Percentiles rank a stretch among this genome's conserved stretches.
These are phyloP conservation scores for Hyposoter dolosus DNA, from an alignment of 2,888 invertebrate genomes.

Conservation along the genomic window DNA sequence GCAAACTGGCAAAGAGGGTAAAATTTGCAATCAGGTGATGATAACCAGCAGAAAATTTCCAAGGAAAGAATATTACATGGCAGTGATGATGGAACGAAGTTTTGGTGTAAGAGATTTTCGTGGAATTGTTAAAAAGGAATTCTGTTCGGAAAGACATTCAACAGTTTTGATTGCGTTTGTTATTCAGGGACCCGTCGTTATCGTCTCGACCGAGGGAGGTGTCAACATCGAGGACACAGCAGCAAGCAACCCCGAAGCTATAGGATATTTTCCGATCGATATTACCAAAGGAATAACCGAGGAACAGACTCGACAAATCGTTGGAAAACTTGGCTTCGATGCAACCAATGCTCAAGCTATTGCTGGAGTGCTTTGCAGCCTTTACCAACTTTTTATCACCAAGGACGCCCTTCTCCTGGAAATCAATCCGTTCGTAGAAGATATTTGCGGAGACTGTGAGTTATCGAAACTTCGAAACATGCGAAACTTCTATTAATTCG, in stretches of 20 bases:
- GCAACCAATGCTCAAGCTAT: slow-evolving; percentile 88
- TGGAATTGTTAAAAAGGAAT: not conserved
- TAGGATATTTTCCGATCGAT: slow-evolving; percentile 96
- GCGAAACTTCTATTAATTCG: not conserved
- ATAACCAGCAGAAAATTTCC: slow-evolving; percentile 98
- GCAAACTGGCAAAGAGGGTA: slow-evolving; percentile 97
- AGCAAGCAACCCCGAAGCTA: slow-evolving; percentile 95
- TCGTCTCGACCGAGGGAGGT: slow-evolving; percentile 98
- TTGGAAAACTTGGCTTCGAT: slow-evolving; percentile 91
- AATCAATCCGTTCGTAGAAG: slow-evolving; percentile 98
- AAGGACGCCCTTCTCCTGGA: slow-evolving; percentile 96
- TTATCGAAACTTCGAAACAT: slow-evolving; percentile 1
- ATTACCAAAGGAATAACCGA: slow-evolving; percentile 91
- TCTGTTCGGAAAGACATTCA: not conserved
- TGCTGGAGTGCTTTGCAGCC: slow-evolving; percentile 90
- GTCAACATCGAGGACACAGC: slow-evolving; percentile 99
- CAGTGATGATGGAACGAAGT: slow-evolving; percentile 99
- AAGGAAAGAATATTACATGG: slow-evolving; percentile 98
- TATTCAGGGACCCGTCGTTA: slow-evolving; percentile 95
- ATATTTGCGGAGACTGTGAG: slow-evolving; percentile 92
- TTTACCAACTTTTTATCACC: slow-evolving; percentile 94
- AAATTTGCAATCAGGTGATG: slow-evolving; percentile 98
- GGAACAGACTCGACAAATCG: slow-evolving; percentile 90
- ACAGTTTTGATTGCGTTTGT: slow-evolving; percentile 37
- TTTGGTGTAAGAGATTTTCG: slow-evolving; percentile 89